A percentile compares a stretch with the other conserved stretches of the same genome.
Evolutionary conservation across 2,113 vertebrate species (phyloP).

Genomic region (Numenius arquata): DNA sequence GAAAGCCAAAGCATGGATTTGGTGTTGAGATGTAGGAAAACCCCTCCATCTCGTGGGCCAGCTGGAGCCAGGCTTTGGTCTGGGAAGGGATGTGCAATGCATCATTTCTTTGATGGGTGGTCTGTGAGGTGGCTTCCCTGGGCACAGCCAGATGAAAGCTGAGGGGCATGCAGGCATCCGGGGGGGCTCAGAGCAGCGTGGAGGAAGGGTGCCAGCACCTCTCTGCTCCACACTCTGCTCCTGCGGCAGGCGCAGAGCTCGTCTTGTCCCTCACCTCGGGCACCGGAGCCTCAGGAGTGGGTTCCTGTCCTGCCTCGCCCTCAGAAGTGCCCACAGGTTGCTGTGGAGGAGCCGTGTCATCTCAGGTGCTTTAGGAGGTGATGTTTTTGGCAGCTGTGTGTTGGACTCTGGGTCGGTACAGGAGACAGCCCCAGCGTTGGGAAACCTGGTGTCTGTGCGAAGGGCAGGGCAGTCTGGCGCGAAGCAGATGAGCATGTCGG

Average conservation of each 20-base stretch:
- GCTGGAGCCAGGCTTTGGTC: neutral
- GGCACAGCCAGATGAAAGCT: neutral
- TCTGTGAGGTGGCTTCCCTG: neutral
- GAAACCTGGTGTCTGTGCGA: fast-evolving
- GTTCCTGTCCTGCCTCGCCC: neutral
- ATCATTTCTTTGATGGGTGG: fast-evolving
- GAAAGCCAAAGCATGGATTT: neutral
- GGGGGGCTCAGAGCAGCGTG: neutral
- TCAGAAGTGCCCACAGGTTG: neutral
- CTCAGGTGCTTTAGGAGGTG: neutral
- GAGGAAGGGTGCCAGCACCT: neutral
- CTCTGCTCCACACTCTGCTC: neutral
- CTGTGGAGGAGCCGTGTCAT: neutral
- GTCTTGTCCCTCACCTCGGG: neutral
- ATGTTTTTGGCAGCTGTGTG: neutral
- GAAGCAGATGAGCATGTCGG: neutral
- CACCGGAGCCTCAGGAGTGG: neutral
- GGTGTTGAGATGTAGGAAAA: neutral
- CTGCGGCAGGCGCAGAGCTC: fast-evolving
- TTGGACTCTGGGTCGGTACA: neutral
- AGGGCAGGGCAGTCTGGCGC: neutral
- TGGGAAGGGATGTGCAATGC: neutral
- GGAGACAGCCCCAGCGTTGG: fast-evolving
- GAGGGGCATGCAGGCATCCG: fast-evolving
- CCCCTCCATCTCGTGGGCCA: neutral